Base-by-base conservation (phyloP, 1,140 invertebrate species). In the Paramacrobiotus metropolitanus region DNA sequence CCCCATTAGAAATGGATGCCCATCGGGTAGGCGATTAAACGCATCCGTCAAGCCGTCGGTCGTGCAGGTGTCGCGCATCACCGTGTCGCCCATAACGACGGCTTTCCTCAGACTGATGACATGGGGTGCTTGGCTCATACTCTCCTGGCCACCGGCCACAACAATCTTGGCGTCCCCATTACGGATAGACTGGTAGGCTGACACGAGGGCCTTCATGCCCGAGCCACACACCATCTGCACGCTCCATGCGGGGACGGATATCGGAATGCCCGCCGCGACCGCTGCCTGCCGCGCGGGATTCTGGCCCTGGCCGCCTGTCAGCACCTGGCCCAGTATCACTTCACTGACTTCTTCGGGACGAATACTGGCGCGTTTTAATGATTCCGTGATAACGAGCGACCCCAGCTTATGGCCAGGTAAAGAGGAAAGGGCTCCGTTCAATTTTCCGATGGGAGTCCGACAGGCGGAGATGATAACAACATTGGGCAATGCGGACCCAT, bases 221-320 rank as follows among this genome's bases (percentile, higher is more conserved):
- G 86, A 89, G 30, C 86, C 87, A 75, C 87, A 91, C 1, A 90
- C 71, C 82, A 87, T 84, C 68, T 87, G 89, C 4, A 90, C 70
- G n/a, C 77, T 72, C 70, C 79, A 83, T 31, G 86, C 81, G 59
- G 87, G 83, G 30, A 84, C 79, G 60, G 74, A 68, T 63, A 79
- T 71, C 30, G 86, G 84, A 66, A 90, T 70, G n/a, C 84, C 85
- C 60, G 84, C 84, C 66, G 79, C 78, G 1, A 87, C 71, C 18
- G 84, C 75, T 44, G 86, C 84, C 71, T 89, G 86, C 65, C 87
- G 76, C 0, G 83, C 84, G 62, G 87, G 83, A 75, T 90, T 90
- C 74, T 88, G 86, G 29, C 87, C 86, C 73, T 86, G 80, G 3
- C 78, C 82, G 29, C 72, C 73, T 31, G 73, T 73, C 2, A 73